Evolutionary conservation across 1,140 invertebrate genomes (phyloP).

Genomic region (Teleopsis dalmanni): DNA sequence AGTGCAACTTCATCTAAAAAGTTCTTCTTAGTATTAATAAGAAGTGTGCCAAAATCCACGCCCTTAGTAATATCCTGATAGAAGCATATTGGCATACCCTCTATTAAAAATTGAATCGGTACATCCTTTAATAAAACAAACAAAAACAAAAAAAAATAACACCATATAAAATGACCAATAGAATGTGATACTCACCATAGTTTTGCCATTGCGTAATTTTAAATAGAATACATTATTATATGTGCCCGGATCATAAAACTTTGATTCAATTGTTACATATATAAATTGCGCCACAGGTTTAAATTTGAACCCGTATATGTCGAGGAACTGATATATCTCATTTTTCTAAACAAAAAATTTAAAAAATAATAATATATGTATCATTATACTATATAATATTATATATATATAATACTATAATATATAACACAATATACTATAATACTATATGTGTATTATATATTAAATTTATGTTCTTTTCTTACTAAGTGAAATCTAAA

Average conservation of each 20-base stretch:
- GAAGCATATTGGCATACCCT: conserved; percentile 31
- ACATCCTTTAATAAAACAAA: conserved; percentile 14
- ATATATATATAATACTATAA: background rate
- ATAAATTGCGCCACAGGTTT: conserved; percentile 25
- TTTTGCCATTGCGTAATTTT: conserved; percentile 16
- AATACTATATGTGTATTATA: no score
- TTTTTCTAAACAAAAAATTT: conserved; percentile 18
- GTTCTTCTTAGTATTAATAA: conserved; percentile 20
- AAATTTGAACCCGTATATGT: conserved; percentile 19
- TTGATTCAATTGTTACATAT: conserved; percentile 25
- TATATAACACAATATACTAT: background rate
- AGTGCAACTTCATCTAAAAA: conserved; percentile 14
- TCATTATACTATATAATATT: conserved; percentile 4
- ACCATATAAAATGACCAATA: background rate
- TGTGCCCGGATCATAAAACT: conserved; percentile 28
- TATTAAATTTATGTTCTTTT: no score
- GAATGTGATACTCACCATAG: background rate
- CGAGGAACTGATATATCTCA: conserved; percentile 16
- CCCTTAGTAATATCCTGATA: conserved; percentile 23
- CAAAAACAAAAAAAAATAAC: background rate
- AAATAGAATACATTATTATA: conserved; percentile 28
- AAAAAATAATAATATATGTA: background rate
- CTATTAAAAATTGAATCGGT: conserved; percentile 26
- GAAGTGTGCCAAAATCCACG: conserved; percentile 24
- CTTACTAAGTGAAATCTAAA: conserved; percentile 27